Evolutionary conservation across 2,113 vertebrate genomes (phyloP).

Genomic region (Leucopsar rothschildi): DNA sequence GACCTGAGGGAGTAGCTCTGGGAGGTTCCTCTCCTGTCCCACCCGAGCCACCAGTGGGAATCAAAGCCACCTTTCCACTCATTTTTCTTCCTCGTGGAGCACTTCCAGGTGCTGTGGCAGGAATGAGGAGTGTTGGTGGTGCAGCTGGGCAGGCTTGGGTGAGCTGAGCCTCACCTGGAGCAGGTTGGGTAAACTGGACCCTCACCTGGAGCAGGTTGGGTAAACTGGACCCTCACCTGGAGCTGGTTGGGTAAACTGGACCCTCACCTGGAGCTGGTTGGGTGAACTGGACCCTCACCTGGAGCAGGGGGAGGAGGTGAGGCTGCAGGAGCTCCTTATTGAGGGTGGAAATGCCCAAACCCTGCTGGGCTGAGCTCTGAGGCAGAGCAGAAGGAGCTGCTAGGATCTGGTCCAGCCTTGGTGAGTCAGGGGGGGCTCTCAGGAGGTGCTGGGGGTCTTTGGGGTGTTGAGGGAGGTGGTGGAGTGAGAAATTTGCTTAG

Average conservation of each 20-base stretch:
- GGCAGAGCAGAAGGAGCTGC: rapidly evolving
- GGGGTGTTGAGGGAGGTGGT: rapidly evolving
- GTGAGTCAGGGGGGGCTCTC: neutral
- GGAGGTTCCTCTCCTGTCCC: neutral
- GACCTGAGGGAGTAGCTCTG: neutral
- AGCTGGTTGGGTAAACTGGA: too few species aligned
- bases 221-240: neutral
- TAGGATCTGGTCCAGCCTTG: rapidly evolving
- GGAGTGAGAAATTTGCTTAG: neutral
- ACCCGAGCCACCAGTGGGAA: neutral
- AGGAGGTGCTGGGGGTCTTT: rapidly evolving
- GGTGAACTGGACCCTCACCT: neutral
- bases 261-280: neutral
- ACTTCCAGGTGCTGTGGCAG: neutral
- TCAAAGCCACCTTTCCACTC: rapidly evolving
- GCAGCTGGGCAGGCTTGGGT: neutral
- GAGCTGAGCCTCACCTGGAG: neutral
- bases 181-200: too few species aligned
- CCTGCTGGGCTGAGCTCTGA: neutral
- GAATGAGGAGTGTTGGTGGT: rapidly evolving
- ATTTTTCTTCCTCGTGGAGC: neutral
- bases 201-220: too few species aligned
- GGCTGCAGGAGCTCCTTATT: neutral
- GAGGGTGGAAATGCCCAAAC: rapidly evolving
- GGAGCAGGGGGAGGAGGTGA: neutral